Evolutionary conservation across 2,888 invertebrate species (phyloP).

Genomic region (Mimas tiliae): DNA sequence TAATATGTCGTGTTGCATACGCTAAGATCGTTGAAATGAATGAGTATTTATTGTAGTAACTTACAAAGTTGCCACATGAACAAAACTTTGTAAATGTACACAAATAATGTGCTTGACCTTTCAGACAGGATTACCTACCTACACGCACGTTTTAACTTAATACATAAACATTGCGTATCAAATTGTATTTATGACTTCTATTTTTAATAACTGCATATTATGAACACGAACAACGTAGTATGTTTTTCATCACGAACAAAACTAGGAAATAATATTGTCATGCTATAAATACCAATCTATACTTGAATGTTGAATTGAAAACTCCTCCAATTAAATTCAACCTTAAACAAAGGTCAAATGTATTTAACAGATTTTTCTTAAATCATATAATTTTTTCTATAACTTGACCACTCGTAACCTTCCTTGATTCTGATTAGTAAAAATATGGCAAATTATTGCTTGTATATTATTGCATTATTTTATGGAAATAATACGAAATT

Average conservation of each 20-base stretch:
- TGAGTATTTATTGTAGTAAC: no score
- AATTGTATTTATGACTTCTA: background rate
- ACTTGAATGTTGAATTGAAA: slow-evolving; percentile 31
- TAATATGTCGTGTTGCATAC: no score
- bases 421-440: background rate
- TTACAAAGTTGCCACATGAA: no score
- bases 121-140: background rate
- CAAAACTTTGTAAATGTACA: background rate
- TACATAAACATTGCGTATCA: background rate
- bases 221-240: slow-evolving; percentile 1
- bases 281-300: slow-evolving; percentile 25
- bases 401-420: background rate
- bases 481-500: background rate
- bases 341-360: slow-evolving; percentile 36
- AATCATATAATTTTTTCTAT: slow-evolving; percentile 30
- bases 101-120: background rate
- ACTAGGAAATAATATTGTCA: slow-evolving; percentile 36
- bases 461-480: background rate
- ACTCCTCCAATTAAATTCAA: slow-evolving; percentile 37
- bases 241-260: slow-evolving; percentile 27
- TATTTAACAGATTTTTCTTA: slow-evolving; percentile 23
- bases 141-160: background rate
- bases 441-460: background rate
- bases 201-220: background rate
- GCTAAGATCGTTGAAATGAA: no score